Base-by-base conservation (phyloP, 2,113 vertebrate species). In the Varanus komodoensis region DNA sequence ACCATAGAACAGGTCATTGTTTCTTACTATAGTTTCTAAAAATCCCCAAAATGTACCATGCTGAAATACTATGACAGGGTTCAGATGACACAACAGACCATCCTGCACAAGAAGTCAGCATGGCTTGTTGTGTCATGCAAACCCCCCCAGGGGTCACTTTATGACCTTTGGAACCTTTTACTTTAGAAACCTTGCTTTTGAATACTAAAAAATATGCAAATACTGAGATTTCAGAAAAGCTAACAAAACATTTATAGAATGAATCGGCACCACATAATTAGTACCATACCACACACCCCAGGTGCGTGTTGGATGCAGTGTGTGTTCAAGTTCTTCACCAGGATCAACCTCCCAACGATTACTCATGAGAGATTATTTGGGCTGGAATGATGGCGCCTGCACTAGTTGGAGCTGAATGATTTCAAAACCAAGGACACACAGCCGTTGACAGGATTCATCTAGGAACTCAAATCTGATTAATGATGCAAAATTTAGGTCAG, bases 401-500 rank as follows among this genome's bases (percentile, higher is more conserved):
- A 54, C 69, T 92, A 83, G 83, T 32, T 92, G 48, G 8, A 93
- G 84, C 82, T 71, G 87, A 87, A 57, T 91, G 91, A 87, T 94
- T 95, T 95, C 29, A 90, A 94, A 92, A 91, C 88, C 92, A 94
- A 95, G 95, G 95, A 89, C 85, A 0, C 82, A 12, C 38, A 95
- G 82, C 88, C 74, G 94, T 94, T 94, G 87, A 92, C 86, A 91
- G 92, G 89, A 93, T 89, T 87, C 87, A 88, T 61, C 12, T 0
- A 0, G 25, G 29, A 92, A 91, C 90, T 91, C 91, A 86, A 73
- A 92, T 95, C 91, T 93, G 91, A 96, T 96, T 94, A 95, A 93
- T 93, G 93, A 94, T 93, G 89, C 87, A 94, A 96, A 95, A 95
- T 96, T 95, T 95, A 94, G 90, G 90, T 95, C 93, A 93, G 84